Evolutionary conservation across 2,888 invertebrate species (phyloP).

Genomic region (Aphrophora alni): DNA sequence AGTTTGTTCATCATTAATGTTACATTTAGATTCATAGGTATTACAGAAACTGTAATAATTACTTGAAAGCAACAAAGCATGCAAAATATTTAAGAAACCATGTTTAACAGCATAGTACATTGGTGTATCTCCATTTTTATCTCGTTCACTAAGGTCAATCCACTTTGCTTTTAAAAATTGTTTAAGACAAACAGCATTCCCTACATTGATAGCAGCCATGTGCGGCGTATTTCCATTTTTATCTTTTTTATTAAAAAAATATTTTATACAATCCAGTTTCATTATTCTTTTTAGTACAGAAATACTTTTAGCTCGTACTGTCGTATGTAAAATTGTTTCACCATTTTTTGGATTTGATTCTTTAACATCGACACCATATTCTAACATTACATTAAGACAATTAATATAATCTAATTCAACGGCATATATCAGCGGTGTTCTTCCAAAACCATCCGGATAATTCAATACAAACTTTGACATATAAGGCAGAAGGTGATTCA

Average conservation of each 20-base stretch:
- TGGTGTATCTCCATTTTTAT: constrained; percentile 15
- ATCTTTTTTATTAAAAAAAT: constrained; percentile 21
- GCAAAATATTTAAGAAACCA: constrained; percentile 1
- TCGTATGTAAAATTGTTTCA: constrained; percentile 18
- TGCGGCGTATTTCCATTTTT: constrained; percentile 10
- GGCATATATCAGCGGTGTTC: constrained; percentile 17
- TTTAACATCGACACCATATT: not conserved
- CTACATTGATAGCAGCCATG: constrained; percentile 6
- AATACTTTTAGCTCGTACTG: not conserved
- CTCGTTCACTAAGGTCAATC: constrained; percentile 6
- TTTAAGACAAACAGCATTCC: constrained; percentile 7
- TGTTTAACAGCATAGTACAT: constrained; percentile 18
- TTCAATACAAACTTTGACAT: not conserved
- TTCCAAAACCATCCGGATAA: not conserved
- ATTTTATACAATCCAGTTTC: not conserved
- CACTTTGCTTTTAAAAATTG: not conserved
- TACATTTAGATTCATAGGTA: not conserved
- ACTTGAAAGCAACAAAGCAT: constrained; percentile 10
- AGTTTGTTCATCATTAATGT: not conserved
- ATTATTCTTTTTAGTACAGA: not conserved
- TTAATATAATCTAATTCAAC: constrained; percentile 4
- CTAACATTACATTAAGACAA: constrained; percentile 5
- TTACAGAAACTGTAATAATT: constrained; percentile 6
- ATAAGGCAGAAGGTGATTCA: not conserved
- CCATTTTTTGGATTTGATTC: not conserved